phyloP scores from a whole-genome alignment of 1,140 invertebrate genomes.

The Octopus bimaculoides region DNA sequence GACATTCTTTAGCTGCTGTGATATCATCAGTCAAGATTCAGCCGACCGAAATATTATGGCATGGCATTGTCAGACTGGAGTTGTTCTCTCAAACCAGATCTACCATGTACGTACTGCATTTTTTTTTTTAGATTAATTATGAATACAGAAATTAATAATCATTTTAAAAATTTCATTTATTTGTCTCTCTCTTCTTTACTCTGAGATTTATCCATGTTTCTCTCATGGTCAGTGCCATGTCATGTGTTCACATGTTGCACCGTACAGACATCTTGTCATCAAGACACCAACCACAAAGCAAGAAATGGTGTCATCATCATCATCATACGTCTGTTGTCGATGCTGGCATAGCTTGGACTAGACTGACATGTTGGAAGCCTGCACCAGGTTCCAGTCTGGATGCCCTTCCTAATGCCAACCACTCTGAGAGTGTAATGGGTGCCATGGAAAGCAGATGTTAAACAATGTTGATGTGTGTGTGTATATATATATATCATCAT shows the following conservation, averaged over 20 bases:
- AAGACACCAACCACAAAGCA: neutral
- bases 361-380: too few relatives aligned
- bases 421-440: too few relatives aligned
- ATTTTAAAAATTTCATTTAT: neutral
- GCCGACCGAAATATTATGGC: slow-evolving; percentile 57
- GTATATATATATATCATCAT: too few relatives aligned
- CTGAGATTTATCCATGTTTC: too few relatives aligned
- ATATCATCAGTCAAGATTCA: slow-evolving; percentile 53
- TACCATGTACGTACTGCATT: slow-evolving; percentile 48
- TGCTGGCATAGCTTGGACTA: too few relatives aligned
- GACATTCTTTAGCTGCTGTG: slow-evolving; percentile 47
- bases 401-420: too few relatives aligned
- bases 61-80: slow-evolving; percentile 53
- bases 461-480: too few relatives aligned
- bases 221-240: too few relatives aligned
- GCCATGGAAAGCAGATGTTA: too few relatives aligned
- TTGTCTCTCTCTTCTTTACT: slow-evolving; percentile 1
- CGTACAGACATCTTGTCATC: neutral
- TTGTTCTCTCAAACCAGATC: slow-evolving; percentile 58
- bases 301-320: neutral
- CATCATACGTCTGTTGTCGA: neutral
- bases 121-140: neutral
- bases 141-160: neutral
- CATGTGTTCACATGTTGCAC: too few relatives aligned
- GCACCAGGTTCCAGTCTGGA: too few relatives aligned